Evolutionary conservation across 2,888 invertebrate species (phyloP).

Genomic region (Lasioglossum leucozonium): DNA sequence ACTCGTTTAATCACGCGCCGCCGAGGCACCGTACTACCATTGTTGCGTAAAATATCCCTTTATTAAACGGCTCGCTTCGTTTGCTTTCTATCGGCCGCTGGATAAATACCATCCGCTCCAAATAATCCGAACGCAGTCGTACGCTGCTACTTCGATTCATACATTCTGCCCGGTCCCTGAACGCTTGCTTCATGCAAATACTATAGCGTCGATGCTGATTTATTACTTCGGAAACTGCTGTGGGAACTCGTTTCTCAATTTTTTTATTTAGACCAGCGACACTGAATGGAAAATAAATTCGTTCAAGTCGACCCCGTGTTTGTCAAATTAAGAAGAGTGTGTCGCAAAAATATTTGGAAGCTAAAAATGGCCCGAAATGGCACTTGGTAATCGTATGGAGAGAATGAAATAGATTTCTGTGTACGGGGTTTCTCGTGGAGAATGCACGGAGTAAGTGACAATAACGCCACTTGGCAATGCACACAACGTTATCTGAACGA

Average conservation of each 20-base stretch:
- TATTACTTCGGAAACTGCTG: neutral
- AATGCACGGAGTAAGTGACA: neutral
- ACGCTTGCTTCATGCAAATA: neutral
- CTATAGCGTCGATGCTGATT: neutral
- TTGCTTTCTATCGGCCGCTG: conserved; percentile 3
- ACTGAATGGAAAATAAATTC: neutral
- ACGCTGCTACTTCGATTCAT: neutral
- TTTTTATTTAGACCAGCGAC: neutral
- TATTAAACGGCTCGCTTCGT: conserved; percentile 4
- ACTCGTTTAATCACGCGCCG: neutral
- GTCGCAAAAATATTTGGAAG: neutral
- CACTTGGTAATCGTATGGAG: neutral
- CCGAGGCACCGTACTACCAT: neutral
- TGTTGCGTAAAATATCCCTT: conserved; percentile 10
- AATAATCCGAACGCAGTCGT: neutral
- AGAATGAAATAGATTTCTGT: neutral
- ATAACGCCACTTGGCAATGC: neutral
- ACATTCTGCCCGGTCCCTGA: neutral
- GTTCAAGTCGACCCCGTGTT: too few species aligned
- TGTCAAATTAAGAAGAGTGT: neutral
- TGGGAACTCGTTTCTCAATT: neutral
- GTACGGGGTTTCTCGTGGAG: neutral
- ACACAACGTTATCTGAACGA: neutral
- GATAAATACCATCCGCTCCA: conserved; percentile 4
- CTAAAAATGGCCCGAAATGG: neutral